Conservation (phyloP, 2,113 vertebrate genomes). For the Hiodon tergisus region DNA sequence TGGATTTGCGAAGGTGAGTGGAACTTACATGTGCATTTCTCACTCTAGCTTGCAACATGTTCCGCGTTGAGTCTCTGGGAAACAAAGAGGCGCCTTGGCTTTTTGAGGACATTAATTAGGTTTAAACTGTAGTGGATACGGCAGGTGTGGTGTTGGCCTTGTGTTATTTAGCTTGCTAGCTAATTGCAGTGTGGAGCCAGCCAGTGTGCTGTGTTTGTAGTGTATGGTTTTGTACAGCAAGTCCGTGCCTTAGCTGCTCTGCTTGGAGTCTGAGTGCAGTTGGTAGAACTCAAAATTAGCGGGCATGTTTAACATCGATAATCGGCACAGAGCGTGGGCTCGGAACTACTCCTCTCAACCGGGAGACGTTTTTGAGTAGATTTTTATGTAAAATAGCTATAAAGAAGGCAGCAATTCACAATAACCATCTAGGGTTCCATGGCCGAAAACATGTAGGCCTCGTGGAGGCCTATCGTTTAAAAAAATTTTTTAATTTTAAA, state of each 20-base stretch:
- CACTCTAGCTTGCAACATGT: conserved; percentile 51
- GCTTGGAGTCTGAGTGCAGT: conserved; percentile 68
- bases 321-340: conserved; percentile 72
- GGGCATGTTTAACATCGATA: conserved; percentile 92
- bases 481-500: conserved; percentile 40
- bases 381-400: conserved; percentile 55
- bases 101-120: conserved; percentile 34
- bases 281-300: conserved; percentile 93
- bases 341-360: conserved; percentile 63
- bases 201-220: not conserved
- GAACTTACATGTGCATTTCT: conserved; percentile 68
- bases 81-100: conserved; percentile 50
- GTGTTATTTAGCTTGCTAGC: conserved; percentile 56
- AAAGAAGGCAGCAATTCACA: conserved; percentile 75
- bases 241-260: conserved; percentile 39
- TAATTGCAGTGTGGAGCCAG: conserved; percentile 59
- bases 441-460: conserved; percentile 88
- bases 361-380: conserved; percentile 52
- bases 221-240: conserved; percentile 48
- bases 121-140: conserved; percentile 23
- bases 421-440: conserved; percentile 88
- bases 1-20: conserved; percentile 99
- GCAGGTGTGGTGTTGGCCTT: conserved; percentile 77
- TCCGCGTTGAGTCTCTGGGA: conserved; percentile 59
- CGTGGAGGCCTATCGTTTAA: conserved; percentile 75